These are phyloP conservation scores for Euura lappo DNA, from an alignment of 1,140 invertebrate species.

Conservation along the genomic window DNA sequence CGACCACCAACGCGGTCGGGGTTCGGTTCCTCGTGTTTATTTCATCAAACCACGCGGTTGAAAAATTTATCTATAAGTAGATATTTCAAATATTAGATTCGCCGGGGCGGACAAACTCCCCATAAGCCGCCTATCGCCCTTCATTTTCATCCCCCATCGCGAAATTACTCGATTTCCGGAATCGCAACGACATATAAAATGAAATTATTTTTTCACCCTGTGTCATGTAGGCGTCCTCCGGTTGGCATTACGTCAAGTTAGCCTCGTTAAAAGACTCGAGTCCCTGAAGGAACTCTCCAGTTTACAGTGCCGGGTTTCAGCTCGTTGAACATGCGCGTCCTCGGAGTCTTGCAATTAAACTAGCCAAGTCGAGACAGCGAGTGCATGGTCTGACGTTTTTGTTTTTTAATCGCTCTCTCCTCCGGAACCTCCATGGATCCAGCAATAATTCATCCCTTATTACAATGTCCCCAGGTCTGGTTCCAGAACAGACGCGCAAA, in stretches of 20 bases:
- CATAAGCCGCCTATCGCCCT: neutral
- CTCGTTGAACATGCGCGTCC: slow-evolving; percentile 56
- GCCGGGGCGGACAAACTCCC: neutral
- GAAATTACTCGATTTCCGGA: too few relatives aligned
- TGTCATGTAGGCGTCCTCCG: slow-evolving; percentile 45
- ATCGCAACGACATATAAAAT: too few relatives aligned
- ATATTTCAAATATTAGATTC: neutral
- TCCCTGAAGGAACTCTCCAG: slow-evolving; percentile 53
- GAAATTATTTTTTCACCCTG: too few relatives aligned
- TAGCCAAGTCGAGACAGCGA: too few relatives aligned
- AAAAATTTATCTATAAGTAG: neutral
- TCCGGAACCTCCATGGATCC: too few relatives aligned
- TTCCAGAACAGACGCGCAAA: slow-evolving; percentile 94
- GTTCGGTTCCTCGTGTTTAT: slow-evolving; percentile 57
- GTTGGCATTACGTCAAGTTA: slow-evolving; percentile 61
- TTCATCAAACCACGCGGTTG: slow-evolving; percentile 57
- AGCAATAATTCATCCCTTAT: neutral
- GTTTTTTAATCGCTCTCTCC: too few relatives aligned
- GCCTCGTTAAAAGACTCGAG: slow-evolving; percentile 57
- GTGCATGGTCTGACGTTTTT: too few relatives aligned
- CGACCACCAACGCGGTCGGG: slow-evolving; percentile 31
- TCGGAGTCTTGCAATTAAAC: neutral
- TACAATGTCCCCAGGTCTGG: slow-evolving; percentile 75
- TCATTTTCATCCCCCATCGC: too few relatives aligned
- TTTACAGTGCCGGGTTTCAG: slow-evolving; percentile 43